These are phyloP conservation scores for Botia almorhae DNA, from an alignment of 2,797 vertebrate species.

Conservation along the genomic window DNA sequence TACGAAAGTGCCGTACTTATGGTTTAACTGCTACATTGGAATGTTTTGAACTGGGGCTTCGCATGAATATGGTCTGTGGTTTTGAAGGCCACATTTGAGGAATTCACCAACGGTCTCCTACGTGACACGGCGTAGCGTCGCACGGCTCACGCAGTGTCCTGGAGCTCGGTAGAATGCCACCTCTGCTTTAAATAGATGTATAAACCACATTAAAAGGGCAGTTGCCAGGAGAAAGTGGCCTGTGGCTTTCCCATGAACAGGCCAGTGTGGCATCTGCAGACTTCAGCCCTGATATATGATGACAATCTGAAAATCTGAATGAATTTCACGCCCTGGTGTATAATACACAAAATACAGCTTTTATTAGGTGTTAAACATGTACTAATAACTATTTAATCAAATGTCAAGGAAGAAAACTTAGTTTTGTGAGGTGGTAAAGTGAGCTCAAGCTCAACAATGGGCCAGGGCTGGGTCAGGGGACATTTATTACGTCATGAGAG, in stretches of 20 bases:
- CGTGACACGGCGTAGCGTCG: conserved; percentile 37
- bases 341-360: too few relatives aligned
- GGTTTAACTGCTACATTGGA: conserved; percentile 48
- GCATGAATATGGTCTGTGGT: conserved; percentile 55
- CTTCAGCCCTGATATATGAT: background rate
- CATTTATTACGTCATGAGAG: too few relatives aligned
- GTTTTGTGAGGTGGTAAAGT: too few relatives aligned
- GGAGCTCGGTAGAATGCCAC: background rate
- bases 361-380: too few relatives aligned
- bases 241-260: background rate
- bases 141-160: conserved; percentile 11
- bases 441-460: too few relatives aligned
- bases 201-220: background rate
- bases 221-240: background rate
- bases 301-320: background rate
- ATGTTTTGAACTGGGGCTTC: conserved; percentile 54
- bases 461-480: too few relatives aligned
- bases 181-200: conserved; percentile 18
- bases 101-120: conserved; percentile 45
- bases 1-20: conserved; percentile 46
- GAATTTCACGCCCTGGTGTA: too few relatives aligned
- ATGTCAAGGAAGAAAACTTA: too few relatives aligned
- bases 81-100: conserved; percentile 48
- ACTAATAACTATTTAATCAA: too few relatives aligned
- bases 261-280: background rate